Evolutionary conservation across 2,888 invertebrate genomes (phyloP).

Genomic region (Odontomyia ornata): DNA sequence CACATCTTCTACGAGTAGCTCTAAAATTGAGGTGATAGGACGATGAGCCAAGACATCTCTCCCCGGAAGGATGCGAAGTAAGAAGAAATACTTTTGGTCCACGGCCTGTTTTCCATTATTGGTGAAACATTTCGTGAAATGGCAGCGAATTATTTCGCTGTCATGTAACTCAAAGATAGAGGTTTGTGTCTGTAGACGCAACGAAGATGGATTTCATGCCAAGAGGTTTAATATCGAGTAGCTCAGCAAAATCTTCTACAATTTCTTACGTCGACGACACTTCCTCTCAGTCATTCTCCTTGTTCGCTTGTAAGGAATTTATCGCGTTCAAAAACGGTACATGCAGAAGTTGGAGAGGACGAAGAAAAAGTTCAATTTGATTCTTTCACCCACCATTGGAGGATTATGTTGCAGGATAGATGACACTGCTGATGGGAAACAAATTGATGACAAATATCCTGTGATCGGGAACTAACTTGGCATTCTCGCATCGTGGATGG

Average conservation of each 20-base stretch:
- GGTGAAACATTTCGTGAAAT: slow-evolving; percentile 15
- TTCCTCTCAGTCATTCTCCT: not conserved
- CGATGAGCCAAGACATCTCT: not conserved
- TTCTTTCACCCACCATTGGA: slow-evolving; percentile 20
- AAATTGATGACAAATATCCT: slow-evolving; percentile 50
- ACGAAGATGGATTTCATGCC: not conserved
- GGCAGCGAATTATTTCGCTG: slow-evolving; percentile 25
- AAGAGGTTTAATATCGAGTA: not conserved
- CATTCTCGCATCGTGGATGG: not conserved
- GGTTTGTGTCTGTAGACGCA: not conserved
- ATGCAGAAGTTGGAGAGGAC: no score
- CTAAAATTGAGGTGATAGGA: no score
- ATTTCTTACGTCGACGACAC: no score
- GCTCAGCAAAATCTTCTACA: not conserved
- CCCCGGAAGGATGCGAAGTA: not conserved
- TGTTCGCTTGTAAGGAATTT: not conserved
- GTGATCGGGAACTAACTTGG: slow-evolving; percentile 20
- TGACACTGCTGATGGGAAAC: slow-evolving; percentile 42
- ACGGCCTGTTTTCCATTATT: slow-evolving; percentile 34
- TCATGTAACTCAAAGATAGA: not conserved
- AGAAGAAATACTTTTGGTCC: not conserved
- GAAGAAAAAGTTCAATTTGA: slow-evolving; percentile 5
- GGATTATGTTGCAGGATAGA: slow-evolving; percentile 34
- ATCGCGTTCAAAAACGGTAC: not conserved
- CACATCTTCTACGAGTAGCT: not conserved